These are phyloP conservation scores for Caenorhabditis sp. DNA, from an alignment of 2,888 invertebrate genomes.

Conservation along the genomic window DNA sequence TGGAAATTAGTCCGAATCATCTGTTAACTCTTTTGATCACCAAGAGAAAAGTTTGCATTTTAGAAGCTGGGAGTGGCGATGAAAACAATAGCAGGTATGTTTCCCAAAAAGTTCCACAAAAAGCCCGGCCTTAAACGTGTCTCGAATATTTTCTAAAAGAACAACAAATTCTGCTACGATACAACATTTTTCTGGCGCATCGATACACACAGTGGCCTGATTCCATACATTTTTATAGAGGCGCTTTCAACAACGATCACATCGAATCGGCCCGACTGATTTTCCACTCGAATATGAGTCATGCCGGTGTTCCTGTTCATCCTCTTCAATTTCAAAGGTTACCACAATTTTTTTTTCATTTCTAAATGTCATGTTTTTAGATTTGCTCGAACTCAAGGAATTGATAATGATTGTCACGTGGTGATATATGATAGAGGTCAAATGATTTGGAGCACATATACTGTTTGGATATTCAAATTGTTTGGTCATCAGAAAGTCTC, in stretches of 20 bases:
- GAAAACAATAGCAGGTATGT: slow-evolving; percentile 43
- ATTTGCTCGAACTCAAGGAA: slow-evolving; percentile 62
- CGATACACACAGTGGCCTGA: too few relatives aligned
- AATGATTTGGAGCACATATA: slow-evolving; percentile 65
- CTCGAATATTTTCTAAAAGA: too few relatives aligned
- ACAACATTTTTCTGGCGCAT: too few relatives aligned
- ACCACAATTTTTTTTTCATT: neutral
- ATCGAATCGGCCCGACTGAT: slow-evolving; percentile 62
- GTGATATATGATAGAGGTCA: slow-evolving; percentile 66
- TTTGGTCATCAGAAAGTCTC: slow-evolving; percentile 65
- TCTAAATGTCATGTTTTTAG: slow-evolving; percentile 30
- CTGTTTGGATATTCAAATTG: slow-evolving; percentile 66
- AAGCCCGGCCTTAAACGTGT: neutral
- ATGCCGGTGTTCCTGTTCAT: slow-evolving; percentile 68
- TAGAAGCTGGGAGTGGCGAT: slow-evolving; percentile 59
- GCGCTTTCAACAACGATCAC: slow-evolving; percentile 52
- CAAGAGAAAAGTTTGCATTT: slow-evolving; percentile 61
- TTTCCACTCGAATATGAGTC: slow-evolving; percentile 64
- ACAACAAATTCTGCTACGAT: too few relatives aligned
- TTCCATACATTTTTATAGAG: too few relatives aligned
- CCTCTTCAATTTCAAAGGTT: slow-evolving; percentile 58
- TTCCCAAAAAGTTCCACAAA: too few relatives aligned
- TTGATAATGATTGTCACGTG: slow-evolving; percentile 66
- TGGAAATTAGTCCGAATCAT: slow-evolving; percentile 57
- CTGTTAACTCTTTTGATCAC: slow-evolving; percentile 62